Evolutionary conservation across 2,797 vertebrate genomes (phyloP), one percentile per base, ranked within the genome.

Genomic region (Enteromius fasciolatus): DNA sequence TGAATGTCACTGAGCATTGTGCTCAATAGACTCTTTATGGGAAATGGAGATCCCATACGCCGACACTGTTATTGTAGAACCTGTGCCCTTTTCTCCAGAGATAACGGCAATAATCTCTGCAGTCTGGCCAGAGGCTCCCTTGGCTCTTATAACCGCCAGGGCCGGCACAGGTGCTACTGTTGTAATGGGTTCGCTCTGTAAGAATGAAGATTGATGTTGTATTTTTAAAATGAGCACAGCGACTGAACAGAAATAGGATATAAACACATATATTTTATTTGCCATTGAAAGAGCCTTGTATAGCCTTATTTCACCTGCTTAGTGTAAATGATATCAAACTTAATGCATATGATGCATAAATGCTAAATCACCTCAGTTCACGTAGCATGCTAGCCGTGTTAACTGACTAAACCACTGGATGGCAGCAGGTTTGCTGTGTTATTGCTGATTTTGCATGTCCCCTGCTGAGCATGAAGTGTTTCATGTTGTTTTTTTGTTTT

Each of bases 11-110:
- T 81, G 86, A 89, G 81, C 84, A 83, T 73, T 76, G 33, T 28
- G 17, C 84, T 90, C 79, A 91, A 91, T 87, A 85, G 84, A 78
- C 64, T 85, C 85, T 88, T 91, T 91, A 88, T 91, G 80, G 83
- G 48, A 66, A 70, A 77, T 54, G 25, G 74, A 81, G 80, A 86
- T 68, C 63, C 52, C 17, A 57, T 85, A 83, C 52, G 68, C 63
- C 57, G 69, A 20, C 72, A 76, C 72, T 85, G 86, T 89, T 87
- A 85, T 87, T 89, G 83, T 86, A 89, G 86, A 84, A 73, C 70
- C 76, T 46, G 78, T 89, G 88, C 83, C 88, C 88, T 89, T 89
- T 89, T 84, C 77, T 81, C 68, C 75, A 85, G 84, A 84, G 86
- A 89, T 89, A 87, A 85, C 82, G 57, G 81, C 83, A 85, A 74